phyloP scores from a whole-genome alignment of 1,140 invertebrate genomes.

The Goniozus legneri region DNA sequence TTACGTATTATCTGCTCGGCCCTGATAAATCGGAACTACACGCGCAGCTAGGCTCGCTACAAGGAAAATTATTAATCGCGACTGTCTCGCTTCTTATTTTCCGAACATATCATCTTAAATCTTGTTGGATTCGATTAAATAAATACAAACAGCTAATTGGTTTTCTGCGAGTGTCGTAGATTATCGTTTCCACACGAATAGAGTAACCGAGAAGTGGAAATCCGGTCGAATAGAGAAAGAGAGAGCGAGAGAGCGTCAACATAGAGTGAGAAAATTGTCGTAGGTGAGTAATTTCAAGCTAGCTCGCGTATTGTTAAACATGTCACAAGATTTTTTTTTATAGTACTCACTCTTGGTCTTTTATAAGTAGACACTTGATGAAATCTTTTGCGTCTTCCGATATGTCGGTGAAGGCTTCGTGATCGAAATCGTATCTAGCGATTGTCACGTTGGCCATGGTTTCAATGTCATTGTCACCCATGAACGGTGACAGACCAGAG shows the following conservation, averaged over 20 bases:
- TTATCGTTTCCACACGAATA: too few relatives aligned
- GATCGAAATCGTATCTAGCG: conserved; percentile 93
- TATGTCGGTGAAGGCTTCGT: conserved; percentile 89
- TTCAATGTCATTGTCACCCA: conserved; percentile 95
- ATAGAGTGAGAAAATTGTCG: neutral
- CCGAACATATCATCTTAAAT: too few relatives aligned
- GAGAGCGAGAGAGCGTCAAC: conserved; percentile 2
- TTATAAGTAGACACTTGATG: conserved; percentile 80
- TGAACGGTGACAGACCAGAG: conserved; percentile 95
- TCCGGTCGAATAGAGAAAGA: conserved; percentile 6
- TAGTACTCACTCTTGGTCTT: conserved; percentile 81
- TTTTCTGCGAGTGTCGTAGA: too few relatives aligned
- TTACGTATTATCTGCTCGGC: too few relatives aligned
- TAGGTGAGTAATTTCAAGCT: neutral
- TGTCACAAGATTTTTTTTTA: too few relatives aligned
- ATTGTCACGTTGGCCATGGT: conserved; percentile 97
- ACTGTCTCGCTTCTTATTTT: too few relatives aligned
- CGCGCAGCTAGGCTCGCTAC: too few relatives aligned
- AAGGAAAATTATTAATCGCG: too few relatives aligned
- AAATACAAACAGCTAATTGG: too few relatives aligned
- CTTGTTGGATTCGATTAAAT: too few relatives aligned
- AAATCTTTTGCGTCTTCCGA: conserved; percentile 92
- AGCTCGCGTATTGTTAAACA: neutral
- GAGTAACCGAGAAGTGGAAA: too few relatives aligned
- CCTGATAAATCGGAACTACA: too few relatives aligned